Evolutionary conservation across 2,113 vertebrate species (phyloP), one percentile per base, ranked within the genome.

Genomic region (Andinoacara biseriatus): DNA sequence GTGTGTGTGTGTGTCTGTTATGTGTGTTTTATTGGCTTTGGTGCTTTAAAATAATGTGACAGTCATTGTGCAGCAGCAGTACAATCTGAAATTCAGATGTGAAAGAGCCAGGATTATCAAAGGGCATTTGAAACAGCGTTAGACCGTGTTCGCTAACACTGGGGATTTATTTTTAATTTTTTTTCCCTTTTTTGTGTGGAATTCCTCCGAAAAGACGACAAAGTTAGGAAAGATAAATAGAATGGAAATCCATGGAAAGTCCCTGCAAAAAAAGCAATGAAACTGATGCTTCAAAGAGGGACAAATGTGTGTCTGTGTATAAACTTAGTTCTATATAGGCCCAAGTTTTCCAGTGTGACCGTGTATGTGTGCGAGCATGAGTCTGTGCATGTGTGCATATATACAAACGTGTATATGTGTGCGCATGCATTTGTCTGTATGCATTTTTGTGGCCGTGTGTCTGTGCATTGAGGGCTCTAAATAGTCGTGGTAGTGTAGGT

Each of bases 141-240:
- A 81, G 59, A 85, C 65, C 74, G 81, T 85, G 84, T 92, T 92
- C 86, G 84, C 80, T 80, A 79, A 83, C 85, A 87, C 83, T 78
- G 90, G 89, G 80, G 80, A 88, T 93, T 91, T 94, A 87, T 91
- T 90, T 93, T 90, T 80, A 84, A 85, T 38, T 69, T 88, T 38
- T 90, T 89, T 87, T 76, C 87, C 84, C 35, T 1, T 93, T 90
- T 90, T 92, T 92, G 88, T 92, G 83, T 83, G 82, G 81, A 93
- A 92, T 94, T 93, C 85, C 88, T 93, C 85, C 88, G 91, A 94
- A 94, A 87, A 91, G 88, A 88, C 92, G 93, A 94, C 92, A 94
- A 92, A 84, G 82, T 91, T 91, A 83, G 92, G 93, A 95, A 95
- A 95, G 91, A 94, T 93, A 95, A 95, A 95, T 94, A 95, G 76